phyloP scores from a whole-genome alignment of 2,113 vertebrate genomes.

The Dolichotis patagonum region DNA sequence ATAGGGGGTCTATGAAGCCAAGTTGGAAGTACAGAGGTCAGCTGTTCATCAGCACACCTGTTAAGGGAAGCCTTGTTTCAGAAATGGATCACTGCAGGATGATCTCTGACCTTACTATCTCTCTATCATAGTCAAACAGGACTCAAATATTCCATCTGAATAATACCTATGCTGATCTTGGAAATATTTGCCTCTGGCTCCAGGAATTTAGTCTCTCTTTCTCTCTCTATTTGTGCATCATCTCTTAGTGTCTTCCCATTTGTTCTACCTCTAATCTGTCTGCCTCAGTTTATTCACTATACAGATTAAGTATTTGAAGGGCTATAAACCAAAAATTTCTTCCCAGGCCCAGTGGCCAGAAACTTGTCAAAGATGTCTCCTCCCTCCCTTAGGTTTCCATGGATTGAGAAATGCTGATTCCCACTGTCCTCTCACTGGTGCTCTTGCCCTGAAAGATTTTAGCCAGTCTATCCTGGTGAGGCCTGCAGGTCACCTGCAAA shows the following conservation, averaged over 20 bases:
- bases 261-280: not conserved
- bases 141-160: not conserved
- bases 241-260: not conserved
- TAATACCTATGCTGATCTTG: not conserved
- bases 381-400: rapidly evolving
- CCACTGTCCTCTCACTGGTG: rapidly evolving
- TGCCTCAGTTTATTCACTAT: not conserved
- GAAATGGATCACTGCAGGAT: not conserved
- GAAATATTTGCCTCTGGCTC: not conserved
- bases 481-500: no score
- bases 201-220: not conserved
- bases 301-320: constrained; percentile 44
- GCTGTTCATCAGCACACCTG: not conserved
- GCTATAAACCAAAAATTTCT: not conserved
- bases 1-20: rapidly evolving
- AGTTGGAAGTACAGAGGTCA: not conserved
- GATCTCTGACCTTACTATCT: not conserved
- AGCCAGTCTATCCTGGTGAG: not conserved
- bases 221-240: not conserved
- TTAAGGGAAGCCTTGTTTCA: not conserved
- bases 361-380: not conserved
- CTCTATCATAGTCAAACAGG: not conserved
- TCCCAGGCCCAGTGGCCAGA: not conserved
- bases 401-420: not conserved
- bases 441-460: not conserved